Evolutionary conservation across 1,140 invertebrate genomes (phyloP).

Genomic region (Bursaphelenchus mucronatus): DNA sequence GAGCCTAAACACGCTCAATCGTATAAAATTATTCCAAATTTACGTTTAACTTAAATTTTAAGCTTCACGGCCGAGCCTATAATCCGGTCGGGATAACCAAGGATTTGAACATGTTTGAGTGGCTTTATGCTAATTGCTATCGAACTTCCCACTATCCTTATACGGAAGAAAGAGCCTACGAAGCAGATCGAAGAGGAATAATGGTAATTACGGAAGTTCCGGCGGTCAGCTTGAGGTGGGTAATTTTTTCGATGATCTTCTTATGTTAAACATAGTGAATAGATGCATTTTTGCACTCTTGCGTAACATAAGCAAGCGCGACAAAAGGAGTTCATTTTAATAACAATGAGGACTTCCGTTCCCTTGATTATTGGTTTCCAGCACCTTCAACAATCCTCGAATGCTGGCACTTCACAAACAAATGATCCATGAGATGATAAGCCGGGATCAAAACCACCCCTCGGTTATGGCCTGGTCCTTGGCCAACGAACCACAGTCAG

Average conservation of each 20-base stretch:
- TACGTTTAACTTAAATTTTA: constrained; percentile 66
- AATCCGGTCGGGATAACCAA: constrained; percentile 79
- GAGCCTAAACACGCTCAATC: no score
- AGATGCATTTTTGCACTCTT: no score
- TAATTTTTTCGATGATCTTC: no score
- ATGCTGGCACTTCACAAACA: constrained; percentile 42
- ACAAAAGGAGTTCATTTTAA: no score
- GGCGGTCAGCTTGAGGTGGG: constrained; percentile 75
- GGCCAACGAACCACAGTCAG: constrained; percentile 53
- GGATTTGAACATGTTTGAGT: constrained; percentile 88
- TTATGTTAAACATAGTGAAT: no score
- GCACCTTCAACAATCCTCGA: constrained; percentile 30
- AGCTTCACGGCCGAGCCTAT: constrained; percentile 81
- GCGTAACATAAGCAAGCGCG: no score
- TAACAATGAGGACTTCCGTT: no score
- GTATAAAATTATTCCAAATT: no score
- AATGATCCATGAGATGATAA: constrained; percentile 53
- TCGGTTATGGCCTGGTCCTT: constrained; percentile 55
- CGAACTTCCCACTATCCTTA: constrained; percentile 98
- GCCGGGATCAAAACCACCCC: constrained; percentile 56
- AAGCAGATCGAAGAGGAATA: constrained; percentile 85
- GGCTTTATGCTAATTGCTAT: constrained; percentile 82
- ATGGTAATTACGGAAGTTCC: constrained; percentile 94
- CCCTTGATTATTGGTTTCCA: no score
- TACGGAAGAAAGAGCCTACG: constrained; percentile 91